These are phyloP conservation scores for Clepsis dumicolana DNA, from an alignment of 2,888 invertebrate genomes.

Conservation along the genomic window DNA sequence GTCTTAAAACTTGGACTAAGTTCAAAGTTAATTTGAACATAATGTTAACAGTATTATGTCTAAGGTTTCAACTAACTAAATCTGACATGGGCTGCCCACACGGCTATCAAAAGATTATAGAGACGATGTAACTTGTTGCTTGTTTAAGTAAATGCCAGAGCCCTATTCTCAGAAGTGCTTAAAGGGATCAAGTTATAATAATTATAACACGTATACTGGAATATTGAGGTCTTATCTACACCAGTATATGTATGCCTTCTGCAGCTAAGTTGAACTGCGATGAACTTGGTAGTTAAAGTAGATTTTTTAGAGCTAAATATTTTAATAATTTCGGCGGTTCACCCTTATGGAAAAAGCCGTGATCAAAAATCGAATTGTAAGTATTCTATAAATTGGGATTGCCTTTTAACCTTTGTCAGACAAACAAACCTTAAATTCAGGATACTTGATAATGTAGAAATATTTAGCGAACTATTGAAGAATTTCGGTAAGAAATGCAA, in stretches of 20 bases:
- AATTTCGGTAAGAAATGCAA: too few relatives aligned
- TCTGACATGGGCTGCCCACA: not conserved
- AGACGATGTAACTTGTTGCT: not conserved
- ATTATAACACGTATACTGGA: not conserved
- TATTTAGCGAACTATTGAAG: too few relatives aligned
- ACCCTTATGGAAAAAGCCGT: too few relatives aligned
- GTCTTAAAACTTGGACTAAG: not conserved
- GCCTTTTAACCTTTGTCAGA: not conserved
- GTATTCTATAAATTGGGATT: not conserved
- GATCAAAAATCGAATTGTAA: too few relatives aligned
- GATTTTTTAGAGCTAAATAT: too few relatives aligned
- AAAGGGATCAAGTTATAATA: not conserved
- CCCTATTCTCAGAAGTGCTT: not conserved
- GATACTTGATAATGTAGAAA: too few relatives aligned
- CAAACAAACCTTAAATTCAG: not conserved
- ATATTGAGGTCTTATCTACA: not conserved
- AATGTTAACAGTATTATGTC: not conserved
- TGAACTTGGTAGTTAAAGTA: not conserved
- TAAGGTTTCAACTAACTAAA: not conserved
- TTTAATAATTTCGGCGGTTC: too few relatives aligned
- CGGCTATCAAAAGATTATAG: not conserved
- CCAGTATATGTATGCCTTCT: not conserved
- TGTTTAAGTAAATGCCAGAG: not conserved
- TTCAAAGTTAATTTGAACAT: not conserved
- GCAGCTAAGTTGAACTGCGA: not conserved